phyloP scores from a whole-genome alignment of 2,113 vertebrate genomes.

The Marmota flaviventris region DNA sequence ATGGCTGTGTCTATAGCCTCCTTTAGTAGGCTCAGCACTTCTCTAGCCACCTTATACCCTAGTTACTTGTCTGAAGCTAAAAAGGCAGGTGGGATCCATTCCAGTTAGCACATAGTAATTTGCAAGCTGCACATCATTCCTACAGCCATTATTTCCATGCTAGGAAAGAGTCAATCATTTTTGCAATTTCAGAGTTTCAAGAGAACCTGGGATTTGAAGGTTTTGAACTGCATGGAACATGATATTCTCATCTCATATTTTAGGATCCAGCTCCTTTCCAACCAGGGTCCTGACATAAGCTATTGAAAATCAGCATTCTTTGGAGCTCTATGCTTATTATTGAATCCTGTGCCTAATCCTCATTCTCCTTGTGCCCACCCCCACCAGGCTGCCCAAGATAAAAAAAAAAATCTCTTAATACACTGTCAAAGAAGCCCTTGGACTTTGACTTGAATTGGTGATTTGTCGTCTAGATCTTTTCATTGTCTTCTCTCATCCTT shows the following conservation, averaged over 20 bases:
- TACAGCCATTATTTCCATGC: background rate
- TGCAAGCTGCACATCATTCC: background rate
- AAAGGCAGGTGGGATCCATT: background rate
- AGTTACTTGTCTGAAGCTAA: background rate
- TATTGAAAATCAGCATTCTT: background rate
- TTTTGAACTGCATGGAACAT: background rate
- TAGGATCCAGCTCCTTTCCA: background rate
- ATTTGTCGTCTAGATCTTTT: conserved; percentile 3
- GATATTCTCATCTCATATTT: background rate
- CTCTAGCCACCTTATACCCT: background rate
- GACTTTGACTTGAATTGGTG: background rate
- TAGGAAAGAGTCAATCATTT: background rate
- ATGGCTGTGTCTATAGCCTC: background rate
- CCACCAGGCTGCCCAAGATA: background rate
- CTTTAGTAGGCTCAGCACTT: background rate
- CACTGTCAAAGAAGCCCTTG: background rate
- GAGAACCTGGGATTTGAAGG: background rate
- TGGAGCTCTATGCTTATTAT: background rate
- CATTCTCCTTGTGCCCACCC: background rate
- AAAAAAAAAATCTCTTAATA: background rate
- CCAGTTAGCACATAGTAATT: background rate
- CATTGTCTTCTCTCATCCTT: background rate
- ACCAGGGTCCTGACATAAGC: background rate
- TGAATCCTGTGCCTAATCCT: background rate
- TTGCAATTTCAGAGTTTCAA: background rate